Conservation (phyloP, 2,113 vertebrate species). For the Oryzias javanicus region DNA sequence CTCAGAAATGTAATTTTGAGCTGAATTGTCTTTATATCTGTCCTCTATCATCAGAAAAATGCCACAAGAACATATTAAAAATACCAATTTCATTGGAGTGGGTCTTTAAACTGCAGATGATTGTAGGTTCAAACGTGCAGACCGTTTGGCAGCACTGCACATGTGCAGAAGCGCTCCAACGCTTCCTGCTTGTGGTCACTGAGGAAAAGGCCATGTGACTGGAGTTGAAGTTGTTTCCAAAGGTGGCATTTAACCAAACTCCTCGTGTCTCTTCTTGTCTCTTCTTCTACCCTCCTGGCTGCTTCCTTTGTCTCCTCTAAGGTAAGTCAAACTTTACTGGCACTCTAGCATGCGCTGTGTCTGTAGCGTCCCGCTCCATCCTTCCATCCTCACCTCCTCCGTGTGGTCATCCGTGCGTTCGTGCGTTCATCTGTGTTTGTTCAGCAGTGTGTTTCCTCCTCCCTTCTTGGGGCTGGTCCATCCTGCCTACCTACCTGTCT, state of each 20-base stretch:
- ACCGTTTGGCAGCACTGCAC: slow-evolving; percentile 9
- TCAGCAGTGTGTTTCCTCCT: slow-evolving; percentile 70
- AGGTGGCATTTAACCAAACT: slow-evolving; percentile 71
- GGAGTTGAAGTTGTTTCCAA: slow-evolving; percentile 1
- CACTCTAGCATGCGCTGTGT: slow-evolving; percentile 13
- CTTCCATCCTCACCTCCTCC: slow-evolving; percentile 24
- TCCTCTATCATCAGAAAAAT: no score
- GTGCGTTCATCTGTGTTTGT: slow-evolving; percentile 68
- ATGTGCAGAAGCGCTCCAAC: slow-evolving; percentile 2
- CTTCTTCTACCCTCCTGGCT: slow-evolving; percentile 56
- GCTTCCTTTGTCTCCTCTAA: slow-evolving; percentile 71
- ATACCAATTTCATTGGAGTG: no score
- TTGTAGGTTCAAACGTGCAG: background rate
- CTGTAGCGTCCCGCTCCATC: slow-evolving; percentile 29
- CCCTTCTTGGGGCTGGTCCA: slow-evolving; percentile 64
- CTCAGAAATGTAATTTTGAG: no score
- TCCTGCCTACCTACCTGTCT: slow-evolving; percentile 64
- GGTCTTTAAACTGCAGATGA: no score
- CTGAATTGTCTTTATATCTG: no score
- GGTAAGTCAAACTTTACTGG: slow-evolving; percentile 72
- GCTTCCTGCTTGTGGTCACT: slow-evolving; percentile 46
- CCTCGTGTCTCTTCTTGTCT: slow-evolving; percentile 35
- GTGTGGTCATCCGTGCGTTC: slow-evolving; percentile 29
- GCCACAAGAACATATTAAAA: no score
- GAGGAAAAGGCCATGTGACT: slow-evolving; percentile 20